A percentile compares a stretch with the other conserved stretches of the same genome.
phyloP scores from a whole-genome alignment of 2,797 vertebrate species.

The Cynodonichthys magdalenae region DNA sequence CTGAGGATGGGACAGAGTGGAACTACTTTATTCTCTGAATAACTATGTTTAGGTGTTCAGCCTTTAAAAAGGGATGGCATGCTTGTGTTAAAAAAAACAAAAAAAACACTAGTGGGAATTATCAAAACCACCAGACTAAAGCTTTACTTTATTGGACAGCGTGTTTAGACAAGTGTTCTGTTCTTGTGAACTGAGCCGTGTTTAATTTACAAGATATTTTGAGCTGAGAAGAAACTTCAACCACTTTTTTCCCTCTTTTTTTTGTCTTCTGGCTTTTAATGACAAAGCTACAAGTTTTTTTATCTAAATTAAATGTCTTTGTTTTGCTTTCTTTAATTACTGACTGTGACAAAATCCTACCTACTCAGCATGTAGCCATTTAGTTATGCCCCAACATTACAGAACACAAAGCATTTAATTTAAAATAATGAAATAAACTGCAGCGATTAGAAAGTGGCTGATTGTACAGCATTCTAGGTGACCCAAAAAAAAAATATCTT shows the following conservation, averaged over 20 bases:
- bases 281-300: slow-evolving; percentile 9
- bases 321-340: slow-evolving; percentile 2
- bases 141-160: slow-evolving; percentile 59
- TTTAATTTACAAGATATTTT: slow-evolving; percentile 49
- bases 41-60: slow-evolving; percentile 46
- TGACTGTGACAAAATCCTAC: slow-evolving; percentile 10
- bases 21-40: slow-evolving; percentile 16
- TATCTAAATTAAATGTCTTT: slow-evolving; percentile 21
- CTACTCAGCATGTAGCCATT: slow-evolving; percentile 3
- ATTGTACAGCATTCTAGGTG: neutral
- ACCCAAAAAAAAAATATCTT: neutral
- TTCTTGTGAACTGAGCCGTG: slow-evolving; percentile 37
- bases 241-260: slow-evolving; percentile 3
- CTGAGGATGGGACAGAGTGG: slow-evolving; percentile 1
- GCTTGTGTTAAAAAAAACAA: slow-evolving; percentile 37
- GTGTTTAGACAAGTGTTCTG: slow-evolving; percentile 64
- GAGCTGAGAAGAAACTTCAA: slow-evolving; percentile 9
- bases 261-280: slow-evolving; percentile 13
- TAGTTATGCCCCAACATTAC: neutral
- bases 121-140: slow-evolving; percentile 49
- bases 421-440: neutral
- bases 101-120: slow-evolving; percentile 54
- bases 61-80: slow-evolving; percentile 27
- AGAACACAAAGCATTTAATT: neutral
- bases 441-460: neutral